These are phyloP conservation scores for Microcebus murinus DNA, from an alignment of 2,113 vertebrate genomes.

Conservation along the genomic window DNA sequence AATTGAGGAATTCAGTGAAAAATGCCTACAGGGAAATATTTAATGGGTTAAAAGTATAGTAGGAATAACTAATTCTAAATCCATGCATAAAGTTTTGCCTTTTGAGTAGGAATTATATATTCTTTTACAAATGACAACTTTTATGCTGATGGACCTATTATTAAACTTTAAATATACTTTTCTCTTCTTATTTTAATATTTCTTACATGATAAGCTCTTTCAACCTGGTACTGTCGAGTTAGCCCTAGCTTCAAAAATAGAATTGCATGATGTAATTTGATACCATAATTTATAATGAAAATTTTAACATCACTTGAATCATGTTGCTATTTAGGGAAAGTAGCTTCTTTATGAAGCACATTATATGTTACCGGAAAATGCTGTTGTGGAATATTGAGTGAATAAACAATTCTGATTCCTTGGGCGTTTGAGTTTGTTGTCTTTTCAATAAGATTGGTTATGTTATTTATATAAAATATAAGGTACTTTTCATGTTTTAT, in stretches of 20 bases:
- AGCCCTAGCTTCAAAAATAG: not conserved
- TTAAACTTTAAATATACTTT: not conserved
- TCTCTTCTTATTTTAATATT: not conserved
- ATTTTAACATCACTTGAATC: not conserved
- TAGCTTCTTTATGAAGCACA: not conserved
- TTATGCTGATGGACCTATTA: not conserved
- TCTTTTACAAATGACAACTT: not conserved
- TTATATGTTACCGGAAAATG: not conserved
- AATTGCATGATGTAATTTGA: not conserved
- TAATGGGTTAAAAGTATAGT: not conserved
- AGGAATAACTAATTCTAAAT: not conserved
- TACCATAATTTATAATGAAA: not conserved
- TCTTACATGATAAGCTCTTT: not conserved
- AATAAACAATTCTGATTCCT: not conserved
- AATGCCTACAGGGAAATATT: not conserved
- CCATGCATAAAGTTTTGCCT: not conserved
- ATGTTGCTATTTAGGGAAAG: not conserved
- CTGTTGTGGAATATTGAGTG: not conserved
- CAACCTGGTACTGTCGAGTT: not conserved
- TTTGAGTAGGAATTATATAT: not conserved
- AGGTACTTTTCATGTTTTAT: not conserved
- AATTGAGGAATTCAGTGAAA: not conserved
- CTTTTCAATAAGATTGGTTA: not conserved
- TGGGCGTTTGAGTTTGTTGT: not conserved
- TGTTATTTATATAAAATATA: not conserved